These are phyloP conservation scores for Drosophila mojavensis DNA, from an alignment of 1,140 invertebrate species.

Conservation along the genomic window DNA sequence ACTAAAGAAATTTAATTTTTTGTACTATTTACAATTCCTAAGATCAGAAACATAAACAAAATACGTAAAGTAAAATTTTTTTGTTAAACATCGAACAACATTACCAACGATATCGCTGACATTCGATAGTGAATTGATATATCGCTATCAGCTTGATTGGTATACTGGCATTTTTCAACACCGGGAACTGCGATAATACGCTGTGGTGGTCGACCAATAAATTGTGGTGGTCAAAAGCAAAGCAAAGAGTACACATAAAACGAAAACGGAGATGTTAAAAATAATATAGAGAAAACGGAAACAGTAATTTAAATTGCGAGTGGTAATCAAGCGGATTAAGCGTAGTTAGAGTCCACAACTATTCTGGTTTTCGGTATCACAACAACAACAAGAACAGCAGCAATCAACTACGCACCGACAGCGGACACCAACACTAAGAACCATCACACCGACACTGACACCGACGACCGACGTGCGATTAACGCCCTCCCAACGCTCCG, in stretches of 20 bases:
- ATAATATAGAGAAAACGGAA: conserved; percentile 55
- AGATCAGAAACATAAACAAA: no score
- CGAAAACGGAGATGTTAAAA: conserved; percentile 64
- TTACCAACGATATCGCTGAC: conserved; percentile 2
- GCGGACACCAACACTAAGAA: conserved; percentile 25
- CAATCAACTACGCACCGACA: conserved; percentile 64
- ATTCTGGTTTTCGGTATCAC: conserved; percentile 47
- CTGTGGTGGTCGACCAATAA: conserved; percentile 48
- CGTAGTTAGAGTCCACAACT: conserved; percentile 41
- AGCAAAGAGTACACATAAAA: conserved; percentile 62
- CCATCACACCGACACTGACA: conserved; percentile 51
- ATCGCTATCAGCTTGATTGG: background rate
- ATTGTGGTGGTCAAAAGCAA: conserved; percentile 58
- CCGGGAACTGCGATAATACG: conserved; percentile 22
- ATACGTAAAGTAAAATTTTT: background rate
- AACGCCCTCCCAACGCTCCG: conserved; percentile 45
- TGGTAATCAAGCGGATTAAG: conserved; percentile 66
- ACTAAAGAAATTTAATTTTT: background rate
- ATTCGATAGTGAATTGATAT: conserved; percentile 3
- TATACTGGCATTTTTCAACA: conserved; percentile 35
- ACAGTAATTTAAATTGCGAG: conserved; percentile 67
- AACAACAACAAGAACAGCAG: conserved; percentile 54
- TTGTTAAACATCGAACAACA: background rate
- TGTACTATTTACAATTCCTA: background rate
- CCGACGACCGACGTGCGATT: conserved; percentile 51